Conservation (phyloP, 2,113 vertebrate species). For the Petrocephalus zakoni region DNA sequence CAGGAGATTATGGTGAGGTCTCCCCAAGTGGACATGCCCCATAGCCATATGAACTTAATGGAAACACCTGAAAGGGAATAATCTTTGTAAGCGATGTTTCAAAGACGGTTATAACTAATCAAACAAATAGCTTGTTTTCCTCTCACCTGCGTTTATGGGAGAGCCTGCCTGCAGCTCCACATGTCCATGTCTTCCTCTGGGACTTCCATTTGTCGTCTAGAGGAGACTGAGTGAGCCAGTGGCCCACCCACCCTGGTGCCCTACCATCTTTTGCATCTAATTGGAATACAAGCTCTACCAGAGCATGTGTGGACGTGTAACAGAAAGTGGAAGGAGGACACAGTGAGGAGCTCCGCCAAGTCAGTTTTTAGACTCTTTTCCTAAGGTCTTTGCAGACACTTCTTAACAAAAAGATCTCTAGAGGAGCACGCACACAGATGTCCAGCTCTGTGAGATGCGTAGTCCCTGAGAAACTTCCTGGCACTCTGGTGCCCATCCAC, state of each 20-base stretch:
- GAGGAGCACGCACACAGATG: not conserved
- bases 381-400: not conserved
- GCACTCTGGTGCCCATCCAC: not conserved
- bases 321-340: not conserved
- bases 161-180: not conserved
- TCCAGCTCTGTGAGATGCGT: not conserved
- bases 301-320: not conserved
- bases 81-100: not conserved
- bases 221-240: not conserved
- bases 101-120: not conserved
- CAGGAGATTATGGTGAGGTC: not conserved
- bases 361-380: not conserved
- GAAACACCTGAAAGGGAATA: not conserved
- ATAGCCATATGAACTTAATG: not conserved
- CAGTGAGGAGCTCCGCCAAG: not conserved
- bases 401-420: not conserved
- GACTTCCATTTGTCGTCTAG: not conserved
- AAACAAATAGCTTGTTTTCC: not conserved
- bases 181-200: not conserved
- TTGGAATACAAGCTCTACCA: not conserved
- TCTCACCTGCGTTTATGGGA: not conserved
- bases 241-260: not conserved
- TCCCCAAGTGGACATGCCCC: not conserved
- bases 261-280: constrained; percentile 2
- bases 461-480: not conserved